Evolutionary conservation across 2,888 invertebrate genomes (phyloP).

Genomic region (Ectobius pallidus): DNA sequence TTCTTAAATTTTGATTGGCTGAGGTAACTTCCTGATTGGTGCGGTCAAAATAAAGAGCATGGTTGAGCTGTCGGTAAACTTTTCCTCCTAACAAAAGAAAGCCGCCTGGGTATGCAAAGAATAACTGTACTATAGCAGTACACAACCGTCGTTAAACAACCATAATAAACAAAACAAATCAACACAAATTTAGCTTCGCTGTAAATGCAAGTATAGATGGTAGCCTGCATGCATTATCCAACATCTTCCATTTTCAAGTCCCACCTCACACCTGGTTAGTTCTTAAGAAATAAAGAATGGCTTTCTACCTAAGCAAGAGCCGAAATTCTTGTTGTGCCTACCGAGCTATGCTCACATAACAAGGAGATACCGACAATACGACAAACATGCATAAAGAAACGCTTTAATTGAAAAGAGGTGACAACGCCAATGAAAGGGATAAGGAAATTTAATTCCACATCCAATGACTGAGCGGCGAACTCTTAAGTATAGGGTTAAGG

Average conservation of each 20-base stretch:
- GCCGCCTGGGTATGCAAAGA: no score
- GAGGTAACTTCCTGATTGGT: no score
- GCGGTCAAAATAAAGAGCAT: no score
- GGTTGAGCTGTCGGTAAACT: no score
- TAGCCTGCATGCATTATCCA: no score
- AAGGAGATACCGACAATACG: slow-evolving; percentile 18
- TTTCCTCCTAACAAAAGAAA: no score
- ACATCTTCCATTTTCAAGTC: not conserved
- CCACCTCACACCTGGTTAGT: slow-evolving; percentile 1
- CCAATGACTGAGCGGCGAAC: not conserved
- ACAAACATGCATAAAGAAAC: not conserved
- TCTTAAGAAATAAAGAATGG: not conserved
- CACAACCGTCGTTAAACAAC: no score
- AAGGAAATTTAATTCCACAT: not conserved
- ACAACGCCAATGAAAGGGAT: slow-evolving; percentile 13
- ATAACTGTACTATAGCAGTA: no score
- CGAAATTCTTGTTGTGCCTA: not conserved
- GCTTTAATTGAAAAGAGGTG: slow-evolving; percentile 4
- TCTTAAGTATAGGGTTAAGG: not conserved
- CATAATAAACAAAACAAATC: no score
- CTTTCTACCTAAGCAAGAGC: not conserved
- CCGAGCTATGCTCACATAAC: slow-evolving; percentile 19
- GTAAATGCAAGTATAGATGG: no score
- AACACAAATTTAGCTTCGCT: no score
- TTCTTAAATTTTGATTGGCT: no score